Conservation (phyloP, 2,888 invertebrate species). For the Archips crataeganus region DNA sequence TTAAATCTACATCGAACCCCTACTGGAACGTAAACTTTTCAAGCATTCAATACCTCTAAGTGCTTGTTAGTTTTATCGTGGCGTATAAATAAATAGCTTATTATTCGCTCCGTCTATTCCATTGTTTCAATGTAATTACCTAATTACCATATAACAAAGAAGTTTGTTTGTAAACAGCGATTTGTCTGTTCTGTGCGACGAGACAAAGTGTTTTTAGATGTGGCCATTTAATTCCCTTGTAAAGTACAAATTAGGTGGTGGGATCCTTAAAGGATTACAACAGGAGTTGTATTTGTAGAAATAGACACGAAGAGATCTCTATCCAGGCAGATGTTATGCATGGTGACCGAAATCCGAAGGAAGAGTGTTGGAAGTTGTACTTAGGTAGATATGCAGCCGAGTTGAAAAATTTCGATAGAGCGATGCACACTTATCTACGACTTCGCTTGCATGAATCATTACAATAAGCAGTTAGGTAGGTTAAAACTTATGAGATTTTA, state of each 20-base stretch:
- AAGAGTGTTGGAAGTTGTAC: too few species aligned
- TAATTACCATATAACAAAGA: constrained; percentile 20
- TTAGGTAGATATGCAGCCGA: too few species aligned
- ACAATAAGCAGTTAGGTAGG: too few species aligned
- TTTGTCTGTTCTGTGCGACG: neutral
- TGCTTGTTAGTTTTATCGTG: constrained; percentile 25
- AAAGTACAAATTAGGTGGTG: constrained; percentile 5
- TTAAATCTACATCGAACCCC: neutral
- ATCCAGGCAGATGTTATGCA: too few species aligned
- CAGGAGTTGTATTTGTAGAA: too few species aligned
- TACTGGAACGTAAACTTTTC: constrained; percentile 19
- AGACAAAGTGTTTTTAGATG: constrained; percentile 3
- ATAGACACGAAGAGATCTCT: too few species aligned
- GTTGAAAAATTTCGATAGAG: too few species aligned
- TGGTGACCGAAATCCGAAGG: too few species aligned
- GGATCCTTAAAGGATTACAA: too few species aligned
- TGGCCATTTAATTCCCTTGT: neutral
- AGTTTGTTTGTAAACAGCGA: neutral
- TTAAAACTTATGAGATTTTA: too few species aligned
- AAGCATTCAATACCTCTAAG: constrained; percentile 16
- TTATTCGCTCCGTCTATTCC: constrained; percentile 13
- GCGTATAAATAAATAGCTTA: constrained; percentile 33
- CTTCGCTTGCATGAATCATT: too few species aligned
- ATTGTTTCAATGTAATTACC: constrained; percentile 19
- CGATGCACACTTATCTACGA: too few species aligned